Evolutionary conservation across 2,888 invertebrate genomes (phyloP), one percentile per base, ranked within the genome.

Genomic region (Dugesia japonica): DNA sequence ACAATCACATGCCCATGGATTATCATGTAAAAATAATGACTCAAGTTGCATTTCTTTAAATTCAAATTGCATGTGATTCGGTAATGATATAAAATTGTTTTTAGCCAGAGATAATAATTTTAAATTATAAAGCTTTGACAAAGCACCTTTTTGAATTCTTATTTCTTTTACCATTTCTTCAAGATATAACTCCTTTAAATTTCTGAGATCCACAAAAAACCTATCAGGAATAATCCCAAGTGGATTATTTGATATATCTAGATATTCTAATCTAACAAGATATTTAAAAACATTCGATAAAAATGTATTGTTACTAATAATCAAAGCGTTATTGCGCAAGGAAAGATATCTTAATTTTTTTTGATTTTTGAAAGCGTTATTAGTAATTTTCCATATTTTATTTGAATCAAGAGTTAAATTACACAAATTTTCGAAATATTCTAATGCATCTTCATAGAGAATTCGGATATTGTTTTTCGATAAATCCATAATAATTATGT

Each of bases 1-100:
- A 56, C 56, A 56, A 56, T 56, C 56, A n/a, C 56, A 56, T 56
- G 56, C 56, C 56, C 56, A 56, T 13, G 56, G 56, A 56, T 56
- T 56, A 56, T n/a, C n/a, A 56, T 56, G 56, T 4, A 56, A n/a
- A 1, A 56, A 56, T n/a, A 56, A 23, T 7, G 56, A 9, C 17
- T 56, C 56, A 4, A 56, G 56, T 23, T 56, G 56, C 56, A 56
- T 56, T 56, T 56, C 56, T 56, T 23, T 4, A 23, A 56, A 56
- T 56, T 56, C 56, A 20, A 9, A 20, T 23, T 20, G 4, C n/a
- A 56, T 13, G 7, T n/a, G 17, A 56, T 23, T 56, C 1, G 56
- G 56, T 9, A 56, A n/a, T 1, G 56, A 56, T 56, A 56, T 23
- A 56, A 56, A 56, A 56, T 56, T 56, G 17, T 56, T 56, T 56